phyloP scores from a whole-genome alignment of 2,113 vertebrate genomes.

The Charina bottae region DNA sequence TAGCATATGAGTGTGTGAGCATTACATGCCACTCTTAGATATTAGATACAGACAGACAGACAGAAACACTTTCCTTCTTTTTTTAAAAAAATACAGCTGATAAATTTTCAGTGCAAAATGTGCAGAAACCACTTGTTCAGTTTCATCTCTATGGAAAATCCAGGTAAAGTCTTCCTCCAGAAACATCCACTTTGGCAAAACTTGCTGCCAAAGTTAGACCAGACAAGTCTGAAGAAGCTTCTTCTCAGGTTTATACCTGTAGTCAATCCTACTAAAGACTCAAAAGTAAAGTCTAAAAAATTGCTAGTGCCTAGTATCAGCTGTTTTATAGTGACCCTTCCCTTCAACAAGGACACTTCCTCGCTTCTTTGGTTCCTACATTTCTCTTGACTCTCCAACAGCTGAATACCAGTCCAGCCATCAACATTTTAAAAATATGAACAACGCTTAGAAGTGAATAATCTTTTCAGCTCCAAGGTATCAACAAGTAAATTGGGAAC shows the following conservation, averaged over 20 bases:
- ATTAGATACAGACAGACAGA: no score
- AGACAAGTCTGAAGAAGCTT: slow-evolving; percentile 5
- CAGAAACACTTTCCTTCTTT: background rate
- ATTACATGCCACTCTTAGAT: background rate
- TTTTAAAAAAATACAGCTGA: background rate
- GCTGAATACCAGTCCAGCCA: no score
- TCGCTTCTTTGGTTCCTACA: background rate
- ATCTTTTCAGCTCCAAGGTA: no score
- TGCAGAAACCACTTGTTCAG: background rate
- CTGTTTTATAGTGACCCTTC: background rate
- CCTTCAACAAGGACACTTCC: background rate
- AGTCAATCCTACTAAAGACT: background rate
- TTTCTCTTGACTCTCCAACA: background rate
- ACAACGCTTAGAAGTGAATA: no score
- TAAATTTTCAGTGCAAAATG: background rate
- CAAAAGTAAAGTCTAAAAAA: background rate
- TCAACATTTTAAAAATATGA: no score
- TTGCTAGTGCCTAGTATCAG: background rate
- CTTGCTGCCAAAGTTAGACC: background rate
- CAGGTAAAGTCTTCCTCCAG: background rate
- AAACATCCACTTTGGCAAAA: background rate
- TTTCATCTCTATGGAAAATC: background rate
- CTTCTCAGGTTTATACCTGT: slow-evolving; percentile 11
- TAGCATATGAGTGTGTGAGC: background rate
- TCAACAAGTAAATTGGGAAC: no score